phyloP scores from a whole-genome alignment of 2,113 vertebrate genomes.

The Meleagris gallopavo region DNA sequence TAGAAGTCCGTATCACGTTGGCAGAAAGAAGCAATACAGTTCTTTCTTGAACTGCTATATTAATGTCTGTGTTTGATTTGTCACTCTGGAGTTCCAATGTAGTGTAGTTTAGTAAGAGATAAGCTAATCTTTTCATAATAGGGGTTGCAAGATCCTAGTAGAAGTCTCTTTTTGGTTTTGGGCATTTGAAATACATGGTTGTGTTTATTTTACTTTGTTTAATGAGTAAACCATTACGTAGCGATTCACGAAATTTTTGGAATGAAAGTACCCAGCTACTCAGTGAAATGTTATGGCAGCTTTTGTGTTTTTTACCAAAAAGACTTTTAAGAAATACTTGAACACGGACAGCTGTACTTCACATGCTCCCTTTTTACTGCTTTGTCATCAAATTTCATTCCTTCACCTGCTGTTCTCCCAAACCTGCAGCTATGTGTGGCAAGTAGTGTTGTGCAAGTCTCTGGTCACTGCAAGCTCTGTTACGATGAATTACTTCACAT shows the following conservation, averaged over 20 bases:
- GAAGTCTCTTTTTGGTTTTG: background rate
- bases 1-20: background rate
- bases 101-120: background rate
- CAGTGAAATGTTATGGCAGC: background rate
- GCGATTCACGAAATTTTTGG: background rate
- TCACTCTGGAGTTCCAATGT: background rate
- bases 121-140: background rate
- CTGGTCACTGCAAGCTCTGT: background rate
- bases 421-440: rapidly evolving
- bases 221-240: background rate
- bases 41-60: background rate
- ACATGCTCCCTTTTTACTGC: background rate
- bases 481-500: background rate
- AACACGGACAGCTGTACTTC: background rate
- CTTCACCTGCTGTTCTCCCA: background rate
- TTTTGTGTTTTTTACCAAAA: background rate
- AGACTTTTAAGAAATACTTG: background rate
- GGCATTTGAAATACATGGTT: background rate
- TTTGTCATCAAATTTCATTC: background rate
- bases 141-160: background rate
- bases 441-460: background rate
- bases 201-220: background rate
- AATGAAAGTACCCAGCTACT: background rate
- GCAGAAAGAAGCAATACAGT: background rate
- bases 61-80: rapidly evolving